Conservation (phyloP, 2,888 invertebrate species). For the Euzophera pinguis region DNA sequence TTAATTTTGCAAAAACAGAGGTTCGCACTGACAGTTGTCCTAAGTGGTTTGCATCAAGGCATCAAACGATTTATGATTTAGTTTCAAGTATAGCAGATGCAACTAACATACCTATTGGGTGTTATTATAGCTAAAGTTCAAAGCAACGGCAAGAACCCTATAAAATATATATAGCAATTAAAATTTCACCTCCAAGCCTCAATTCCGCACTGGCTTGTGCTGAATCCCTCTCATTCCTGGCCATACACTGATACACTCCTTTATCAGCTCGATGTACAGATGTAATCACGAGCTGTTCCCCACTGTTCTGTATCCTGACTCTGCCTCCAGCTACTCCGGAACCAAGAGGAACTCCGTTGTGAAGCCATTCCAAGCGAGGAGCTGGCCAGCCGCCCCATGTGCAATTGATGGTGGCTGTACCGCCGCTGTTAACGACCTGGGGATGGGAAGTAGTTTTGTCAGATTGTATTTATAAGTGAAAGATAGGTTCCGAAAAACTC, state of each 20-base stretch:
- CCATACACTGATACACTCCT: constrained; percentile 94
- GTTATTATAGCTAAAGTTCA: too few relatives aligned
- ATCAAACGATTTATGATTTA: too few relatives aligned
- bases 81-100: too few relatives aligned
- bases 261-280: constrained; percentile 87
- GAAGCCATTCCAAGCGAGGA: constrained; percentile 86
- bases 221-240: constrained; percentile 87
- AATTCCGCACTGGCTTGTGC: constrained; percentile 90
- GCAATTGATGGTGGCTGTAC: constrained; percentile 91
- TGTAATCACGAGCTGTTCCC: constrained; percentile 60
- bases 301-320: constrained; percentile 48
- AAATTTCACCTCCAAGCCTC: constrained; percentile 83
- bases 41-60: too few relatives aligned
- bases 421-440: constrained; percentile 92
- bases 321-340: constrained; percentile 65
- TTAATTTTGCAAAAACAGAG: too few relatives aligned
- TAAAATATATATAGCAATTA: too few relatives aligned
- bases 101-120: too few relatives aligned
- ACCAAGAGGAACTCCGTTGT: constrained; percentile 83
- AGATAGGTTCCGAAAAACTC: too few relatives aligned
- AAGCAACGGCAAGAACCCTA: too few relatives aligned
- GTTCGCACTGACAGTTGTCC: too few relatives aligned
- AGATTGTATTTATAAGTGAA: too few relatives aligned
- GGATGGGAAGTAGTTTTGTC: too few relatives aligned
- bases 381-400: constrained; percentile 88